Conservation (phyloP, 1,140 invertebrate species). For the Cyrtorhinus lividipennis region DNA sequence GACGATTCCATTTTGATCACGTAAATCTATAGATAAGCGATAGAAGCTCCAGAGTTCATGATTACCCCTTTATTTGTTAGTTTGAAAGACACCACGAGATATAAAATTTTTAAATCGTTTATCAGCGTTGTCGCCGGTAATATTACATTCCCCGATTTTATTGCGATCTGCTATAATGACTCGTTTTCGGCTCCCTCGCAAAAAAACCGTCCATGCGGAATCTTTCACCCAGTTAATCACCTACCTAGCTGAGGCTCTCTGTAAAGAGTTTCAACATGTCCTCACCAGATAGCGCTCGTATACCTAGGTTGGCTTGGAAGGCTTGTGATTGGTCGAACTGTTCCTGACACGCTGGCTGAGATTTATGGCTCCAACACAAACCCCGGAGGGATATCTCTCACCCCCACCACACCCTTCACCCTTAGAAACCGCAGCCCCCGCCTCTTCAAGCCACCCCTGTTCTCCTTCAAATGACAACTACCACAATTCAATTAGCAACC, state of each 20-base stretch:
- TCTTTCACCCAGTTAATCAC: neutral
- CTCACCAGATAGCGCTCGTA: constrained; percentile 1
- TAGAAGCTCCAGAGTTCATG: no score
- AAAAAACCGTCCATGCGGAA: neutral
- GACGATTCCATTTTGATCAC: no score
- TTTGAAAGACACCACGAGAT: no score
- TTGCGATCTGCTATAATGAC: no score
- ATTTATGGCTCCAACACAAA: constrained; percentile 3
- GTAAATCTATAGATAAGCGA: no score
- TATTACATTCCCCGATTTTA: no score
- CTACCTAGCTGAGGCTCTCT: neutral
- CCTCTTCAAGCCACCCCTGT: neutral
- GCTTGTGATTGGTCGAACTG: constrained; percentile 6
- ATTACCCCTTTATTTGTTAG: no score
- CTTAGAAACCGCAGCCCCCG: neutral
- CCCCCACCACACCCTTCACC: neutral
- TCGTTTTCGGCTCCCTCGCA: no score
- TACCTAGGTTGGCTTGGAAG: neutral
- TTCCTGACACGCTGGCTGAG: neutral
- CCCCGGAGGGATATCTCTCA: neutral
- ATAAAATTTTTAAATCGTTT: no score
- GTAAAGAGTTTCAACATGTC: constrained; percentile 7
- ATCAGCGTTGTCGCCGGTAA: no score
- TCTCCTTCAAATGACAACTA: neutral
- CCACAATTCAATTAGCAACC: constrained; percentile 4